Base-by-base conservation (phyloP, 2,797 vertebrate species). In the Rhynchonycteris naso region DNA sequence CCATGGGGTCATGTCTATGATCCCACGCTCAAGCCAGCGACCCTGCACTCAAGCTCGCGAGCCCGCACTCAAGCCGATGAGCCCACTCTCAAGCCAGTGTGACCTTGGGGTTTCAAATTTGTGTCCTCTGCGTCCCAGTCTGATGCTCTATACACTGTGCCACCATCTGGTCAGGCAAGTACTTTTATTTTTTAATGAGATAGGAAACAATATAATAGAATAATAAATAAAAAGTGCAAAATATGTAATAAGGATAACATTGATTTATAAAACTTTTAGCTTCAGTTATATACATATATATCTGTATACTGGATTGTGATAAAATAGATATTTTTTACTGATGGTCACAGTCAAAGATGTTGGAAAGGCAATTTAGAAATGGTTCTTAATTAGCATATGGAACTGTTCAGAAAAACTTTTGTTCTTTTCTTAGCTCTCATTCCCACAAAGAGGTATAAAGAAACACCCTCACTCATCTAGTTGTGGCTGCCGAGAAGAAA, bases 241-340 rank as follows among this genome's bases (percentile, higher is more conserved):
- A 80, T 71, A 72, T 65, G 19, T 63, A 47, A 30, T 30, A 58
- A 85, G 18, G 5, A 61, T 74, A 66, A 56, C 54, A 26, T 14
- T 82, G 75, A 87, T 43, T 75, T 82, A 22, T 82, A 83, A 92
- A 92, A 92, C 30, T 47, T 95, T 82, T 43, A 7, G 12, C 68
- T 88, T 88, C 50, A 75, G 21, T 78, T 63, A 54, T 50, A 63
- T 78, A 18, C 3, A 5, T 69, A 19, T 69, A 22, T 56, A 19
- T 35, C 2, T 71, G 61, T 83, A 63, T 58, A 82, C 38, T 68
- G 43, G 69, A 13, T 54, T 52, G n/a, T 58, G 30, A 26, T 68
- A 47, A 84, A 69, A 61, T 21, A 26, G 50, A 72, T 87, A 43
- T 47, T 79, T n/a, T 87, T 81, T 63, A 43, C 24, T 68, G 33